Conservation (phyloP, 2,888 invertebrate genomes). For the Neoascia interrupta region DNA sequence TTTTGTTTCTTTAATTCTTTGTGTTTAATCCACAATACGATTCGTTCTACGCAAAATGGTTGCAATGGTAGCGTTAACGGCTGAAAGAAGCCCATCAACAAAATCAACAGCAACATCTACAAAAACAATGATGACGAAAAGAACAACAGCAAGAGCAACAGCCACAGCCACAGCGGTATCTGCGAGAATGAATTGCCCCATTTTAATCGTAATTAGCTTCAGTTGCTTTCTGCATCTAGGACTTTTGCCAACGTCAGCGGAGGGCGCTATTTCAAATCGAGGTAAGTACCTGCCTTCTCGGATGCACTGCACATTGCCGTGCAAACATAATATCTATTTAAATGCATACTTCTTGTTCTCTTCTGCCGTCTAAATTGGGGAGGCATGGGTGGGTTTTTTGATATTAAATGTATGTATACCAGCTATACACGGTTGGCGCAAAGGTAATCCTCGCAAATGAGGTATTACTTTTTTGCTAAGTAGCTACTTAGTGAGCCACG, state of each 20-base stretch:
- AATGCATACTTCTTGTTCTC: background rate
- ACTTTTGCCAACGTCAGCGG: constrained; percentile 74
- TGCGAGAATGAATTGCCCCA: constrained; percentile 77
- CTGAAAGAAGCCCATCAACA: constrained; percentile 49
- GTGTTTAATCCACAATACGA: constrained; percentile 26
- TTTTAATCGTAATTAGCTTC: constrained; percentile 79
- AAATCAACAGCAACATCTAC: constrained; percentile 43
- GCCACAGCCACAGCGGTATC: constrained; percentile 51
- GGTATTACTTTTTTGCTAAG: too few relatives aligned
- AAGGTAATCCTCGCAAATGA: too few relatives aligned
- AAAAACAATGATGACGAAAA: constrained; percentile 30
- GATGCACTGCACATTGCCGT: constrained; percentile 8
- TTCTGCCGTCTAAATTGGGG: background rate
- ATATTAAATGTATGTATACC: background rate
- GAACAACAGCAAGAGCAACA: constrained; percentile 26
- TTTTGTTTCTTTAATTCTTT: background rate
- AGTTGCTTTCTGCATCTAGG: constrained; percentile 77
- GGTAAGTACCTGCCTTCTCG: constrained; percentile 74
- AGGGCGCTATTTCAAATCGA: constrained; percentile 79
- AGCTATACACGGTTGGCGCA: too few relatives aligned
- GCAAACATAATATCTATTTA: constrained; percentile 6
- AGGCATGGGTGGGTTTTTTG: background rate
- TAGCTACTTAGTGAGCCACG: too few relatives aligned
- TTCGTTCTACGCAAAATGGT: constrained; percentile 43
- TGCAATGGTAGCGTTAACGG: constrained; percentile 16